Evolutionary conservation across 2,888 invertebrate species (phyloP).

Genomic region (Campoplex nolae): DNA sequence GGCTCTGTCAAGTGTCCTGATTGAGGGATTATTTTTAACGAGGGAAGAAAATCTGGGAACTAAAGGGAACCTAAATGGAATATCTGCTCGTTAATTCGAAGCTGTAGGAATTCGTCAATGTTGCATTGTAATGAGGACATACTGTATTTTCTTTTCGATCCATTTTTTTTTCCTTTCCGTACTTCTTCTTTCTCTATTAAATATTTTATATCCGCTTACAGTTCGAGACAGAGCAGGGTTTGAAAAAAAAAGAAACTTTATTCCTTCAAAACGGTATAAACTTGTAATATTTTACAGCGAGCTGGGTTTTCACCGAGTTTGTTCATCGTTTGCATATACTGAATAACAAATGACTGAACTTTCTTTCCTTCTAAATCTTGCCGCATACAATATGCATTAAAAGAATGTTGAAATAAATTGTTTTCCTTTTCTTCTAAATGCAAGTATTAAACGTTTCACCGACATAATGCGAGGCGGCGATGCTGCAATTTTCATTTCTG

Average conservation of each 20-base stretch:
- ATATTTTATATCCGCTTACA: slow-evolving; percentile 32
- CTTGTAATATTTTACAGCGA: background rate
- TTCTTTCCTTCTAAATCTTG: background rate
- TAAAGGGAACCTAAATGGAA: slow-evolving; percentile 17
- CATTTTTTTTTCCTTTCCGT: slow-evolving; percentile 2
- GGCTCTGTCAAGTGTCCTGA: slow-evolving; percentile 8
- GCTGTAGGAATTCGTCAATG: slow-evolving; percentile 33
- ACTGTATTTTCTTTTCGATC: too few species aligned
- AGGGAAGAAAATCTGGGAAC: slow-evolving; percentile 30
- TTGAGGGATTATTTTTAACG: slow-evolving; percentile 55
- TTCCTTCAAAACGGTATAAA: background rate
- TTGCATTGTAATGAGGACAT: slow-evolving; percentile 37
- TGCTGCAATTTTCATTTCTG: background rate
- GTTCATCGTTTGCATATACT: slow-evolving; percentile 19
- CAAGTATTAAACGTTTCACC: background rate
- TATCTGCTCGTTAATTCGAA: slow-evolving; percentile 47
- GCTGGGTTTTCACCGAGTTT: background rate
- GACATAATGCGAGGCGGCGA: background rate
- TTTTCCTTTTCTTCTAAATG: background rate
- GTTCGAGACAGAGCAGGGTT: slow-evolving; percentile 3
- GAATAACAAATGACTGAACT: slow-evolving; percentile 28
- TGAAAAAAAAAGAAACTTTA: slow-evolving; percentile 3
- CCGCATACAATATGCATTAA: background rate
- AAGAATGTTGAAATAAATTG: background rate
- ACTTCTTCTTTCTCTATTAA: slow-evolving; percentile 12